Base-by-base conservation (phyloP, 2,797 vertebrate species). In the Dallia pectoralis region DNA sequence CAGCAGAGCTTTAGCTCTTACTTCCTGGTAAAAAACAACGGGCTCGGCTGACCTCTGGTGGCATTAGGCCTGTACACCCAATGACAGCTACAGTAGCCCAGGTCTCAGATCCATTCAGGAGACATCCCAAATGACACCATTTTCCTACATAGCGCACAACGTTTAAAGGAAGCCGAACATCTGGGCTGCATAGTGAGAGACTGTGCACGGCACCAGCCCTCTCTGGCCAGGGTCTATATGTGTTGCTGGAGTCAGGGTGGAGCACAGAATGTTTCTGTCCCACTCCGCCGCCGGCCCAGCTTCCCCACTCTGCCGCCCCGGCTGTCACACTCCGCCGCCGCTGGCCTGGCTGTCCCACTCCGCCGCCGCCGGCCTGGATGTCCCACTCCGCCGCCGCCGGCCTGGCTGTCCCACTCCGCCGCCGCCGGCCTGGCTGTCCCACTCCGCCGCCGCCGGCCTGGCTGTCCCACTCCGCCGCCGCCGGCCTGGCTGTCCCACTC, bases 41-140 rank as follows among this genome's bases (percentile, higher is more conserved):
- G 76, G 81, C 85, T 86, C 48, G 74, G 64, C 59, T 62, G 59
- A 87, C 87, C 74, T 78, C 86, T 70, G 25, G 85, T 86, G 91
- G 87, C 74, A 73, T 62, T 81, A 77, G 27, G 33, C 33, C 77
- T 71, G 72, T 79, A 85, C 71, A 77, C 80, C 32, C 73, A 84
- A 79, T 79, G 79, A 79, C 81, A 79, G 78, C 36, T 56, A 56
- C 30, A 1, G 63, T 32, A 14, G 25, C 30, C 30, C 19, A 47
- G 29, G 48, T 62, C 65, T 69, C 63, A 33, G 30, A 62, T 53
- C 70, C 56, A 19, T 12, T 25, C 9, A 56, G 11, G 22, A 56
- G n/a, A 11, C 53, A 9, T 56, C 53, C 8, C n/a, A 56, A 56
- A 56, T 25, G 22, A 56, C 6, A 25, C 9, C 53, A n/a, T 22